Conservation (phyloP, 53 echinoderm and acorn worm genomes). For the Stichopus horrens region DNA sequence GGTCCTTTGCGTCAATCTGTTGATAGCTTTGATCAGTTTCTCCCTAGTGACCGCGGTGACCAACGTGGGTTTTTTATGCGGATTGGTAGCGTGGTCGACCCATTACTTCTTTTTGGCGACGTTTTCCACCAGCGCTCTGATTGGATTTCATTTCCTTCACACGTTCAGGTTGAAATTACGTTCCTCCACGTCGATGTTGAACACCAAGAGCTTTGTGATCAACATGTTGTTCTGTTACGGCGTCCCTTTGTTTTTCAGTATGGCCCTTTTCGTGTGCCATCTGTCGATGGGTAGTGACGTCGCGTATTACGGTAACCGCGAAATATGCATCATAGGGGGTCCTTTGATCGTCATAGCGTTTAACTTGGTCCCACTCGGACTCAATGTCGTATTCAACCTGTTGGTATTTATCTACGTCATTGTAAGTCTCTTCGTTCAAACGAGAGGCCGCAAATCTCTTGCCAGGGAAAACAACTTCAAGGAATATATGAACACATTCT, state of each 20-base stretch:
- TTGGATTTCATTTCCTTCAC: constrained; percentile 1
- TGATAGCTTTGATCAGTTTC: constrained; percentile 3
- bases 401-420: constrained; percentile 11
- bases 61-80: background rate
- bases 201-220: background rate
- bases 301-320: background rate
- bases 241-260: background rate
- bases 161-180: constrained; percentile 11
- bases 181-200: background rate
- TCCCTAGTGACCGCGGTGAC: background rate
- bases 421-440: constrained; percentile 8
- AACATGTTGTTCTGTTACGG: constrained; percentile 23
- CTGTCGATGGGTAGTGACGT: background rate
- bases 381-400: background rate
- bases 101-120: constrained; percentile 7
- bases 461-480: background rate
- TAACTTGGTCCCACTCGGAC: background rate
- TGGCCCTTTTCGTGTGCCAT: background rate
- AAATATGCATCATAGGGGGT: background rate
- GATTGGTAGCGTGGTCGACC: constrained; percentile 7
- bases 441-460: background rate
- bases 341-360: background rate
- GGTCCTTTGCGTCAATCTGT: constrained; percentile 16
- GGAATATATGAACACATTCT: constrained; percentile 15
- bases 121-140: constrained; percentile 26